Evolutionary conservation across 2,113 vertebrate species (phyloP), one percentile per base, ranked within the genome.

Genomic region (Oncorhynchus masou): DNA sequence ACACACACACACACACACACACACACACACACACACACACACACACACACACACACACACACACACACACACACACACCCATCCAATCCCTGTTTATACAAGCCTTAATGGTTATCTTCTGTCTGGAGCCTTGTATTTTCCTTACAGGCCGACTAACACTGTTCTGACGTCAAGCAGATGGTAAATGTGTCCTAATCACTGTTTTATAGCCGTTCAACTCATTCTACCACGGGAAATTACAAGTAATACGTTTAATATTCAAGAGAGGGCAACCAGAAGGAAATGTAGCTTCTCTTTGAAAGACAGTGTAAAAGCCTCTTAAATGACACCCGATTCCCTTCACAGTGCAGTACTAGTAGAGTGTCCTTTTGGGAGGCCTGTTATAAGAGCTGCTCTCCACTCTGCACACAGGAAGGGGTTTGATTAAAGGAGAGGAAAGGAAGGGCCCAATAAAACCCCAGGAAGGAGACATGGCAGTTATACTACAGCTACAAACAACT

Each of bases 71-170:
- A 51, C 85, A 80, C 90, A 85, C 81, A 69, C 89, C 88, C 88
- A 76, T 57, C 84, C 87, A 81, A 65, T 78, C 64, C 83, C 77
- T 89, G 82, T 90, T 89, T 89, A 88, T 66, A 81, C 74, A 83
- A 77, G 83, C 90, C 88, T 87, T 86, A 81, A 86, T 83, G 88
- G 88, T 91, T 82, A 71, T 89, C 83, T 86, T 89, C 79, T 88
- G 86, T 83, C 85, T 92, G 88, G 87, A 51, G 19, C 86, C 77
- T 82, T 86, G 83, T 90, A 83, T 91, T 92, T 90, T 90, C 84
- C 84, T 88, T 72, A 76, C 75, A 16, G 76, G 70, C 12, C n/a
- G 59, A 86, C 90, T 89, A 74, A 91, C 90, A 86, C 91, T 87
- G 84, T 79, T 76, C 88, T 91, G 91, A 91, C 78, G 59, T 87